Conservation (phyloP, 2,888 invertebrate species). For the Marasmarcha lunaedactyla region DNA sequence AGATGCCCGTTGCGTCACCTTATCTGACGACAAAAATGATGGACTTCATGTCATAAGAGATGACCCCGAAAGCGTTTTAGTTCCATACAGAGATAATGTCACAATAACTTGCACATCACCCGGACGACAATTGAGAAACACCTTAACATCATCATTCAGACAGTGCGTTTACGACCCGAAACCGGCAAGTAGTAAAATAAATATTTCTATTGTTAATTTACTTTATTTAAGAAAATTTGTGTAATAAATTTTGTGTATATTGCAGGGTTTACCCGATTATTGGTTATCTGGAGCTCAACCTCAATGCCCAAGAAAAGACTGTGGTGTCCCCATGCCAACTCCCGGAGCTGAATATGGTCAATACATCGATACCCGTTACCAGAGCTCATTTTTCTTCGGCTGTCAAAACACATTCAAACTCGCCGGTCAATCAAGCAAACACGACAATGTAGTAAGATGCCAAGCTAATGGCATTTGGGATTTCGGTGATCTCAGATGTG, state of each 20-base stretch:
- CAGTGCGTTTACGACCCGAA: constrained; percentile 97
- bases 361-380: constrained; percentile 88
- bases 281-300: constrained; percentile 91
- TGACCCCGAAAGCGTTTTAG: constrained; percentile 85
- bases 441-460: constrained; percentile 93
- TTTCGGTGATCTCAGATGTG: constrained; percentile 94
- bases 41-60: constrained; percentile 83
- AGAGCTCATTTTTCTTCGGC: constrained; percentile 95
- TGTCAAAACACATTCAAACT: constrained; percentile 96
- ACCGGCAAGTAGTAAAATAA: constrained; percentile 57
- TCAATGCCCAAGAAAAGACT: constrained; percentile 89
- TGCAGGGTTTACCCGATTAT: constrained; percentile 85
- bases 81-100: constrained; percentile 92
- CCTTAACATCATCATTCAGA: constrained; percentile 86
- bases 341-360: constrained; percentile 95
- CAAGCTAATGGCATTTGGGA: constrained; percentile 96
- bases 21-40: constrained; percentile 90
- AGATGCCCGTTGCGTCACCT: constrained; percentile 92
- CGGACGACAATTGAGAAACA: constrained; percentile 83
- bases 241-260: constrained; percentile 12
- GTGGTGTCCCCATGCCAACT: constrained; percentile 91
- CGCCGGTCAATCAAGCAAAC: constrained; percentile 90
- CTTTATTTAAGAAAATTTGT: constrained; percentile 1
- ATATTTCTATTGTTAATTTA: not conserved
- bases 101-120: constrained; percentile 84